phyloP scores from a whole-genome alignment of 2,797 vertebrate genomes.

The Sebastes variabilis region DNA sequence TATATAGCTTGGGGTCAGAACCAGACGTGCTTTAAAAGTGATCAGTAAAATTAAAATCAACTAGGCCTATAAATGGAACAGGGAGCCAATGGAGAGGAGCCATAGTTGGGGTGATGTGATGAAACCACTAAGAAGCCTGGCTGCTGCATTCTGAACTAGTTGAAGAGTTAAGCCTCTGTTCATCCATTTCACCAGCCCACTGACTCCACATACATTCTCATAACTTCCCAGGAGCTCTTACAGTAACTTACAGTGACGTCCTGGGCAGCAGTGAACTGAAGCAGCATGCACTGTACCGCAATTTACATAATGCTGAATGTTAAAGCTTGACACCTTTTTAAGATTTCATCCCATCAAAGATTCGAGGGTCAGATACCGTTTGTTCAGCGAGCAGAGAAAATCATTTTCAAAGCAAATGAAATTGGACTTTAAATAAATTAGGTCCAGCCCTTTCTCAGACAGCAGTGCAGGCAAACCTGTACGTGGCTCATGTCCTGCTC shows the following conservation, averaged over 20 bases:
- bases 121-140: background rate
- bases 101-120: background rate
- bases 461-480: background rate
- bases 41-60: background rate
- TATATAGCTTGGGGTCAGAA: background rate
- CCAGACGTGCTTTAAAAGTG: background rate
- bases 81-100: fast-evolving
- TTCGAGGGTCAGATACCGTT: fast-evolving
- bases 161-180: background rate
- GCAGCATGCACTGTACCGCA: background rate
- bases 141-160: background rate
- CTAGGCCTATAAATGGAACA: background rate
- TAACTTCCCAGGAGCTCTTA: background rate
- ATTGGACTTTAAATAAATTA: background rate
- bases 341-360: too few relatives aligned
- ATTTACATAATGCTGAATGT: background rate
- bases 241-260: background rate
- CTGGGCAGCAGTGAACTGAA: background rate
- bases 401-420: background rate
- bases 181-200: background rate
- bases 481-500: background rate
- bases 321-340: background rate
- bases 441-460: background rate
- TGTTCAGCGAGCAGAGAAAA: background rate
- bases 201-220: background rate